Conservation (phyloP, 2,888 invertebrate genomes). For the Synanthedon vespiformis region DNA sequence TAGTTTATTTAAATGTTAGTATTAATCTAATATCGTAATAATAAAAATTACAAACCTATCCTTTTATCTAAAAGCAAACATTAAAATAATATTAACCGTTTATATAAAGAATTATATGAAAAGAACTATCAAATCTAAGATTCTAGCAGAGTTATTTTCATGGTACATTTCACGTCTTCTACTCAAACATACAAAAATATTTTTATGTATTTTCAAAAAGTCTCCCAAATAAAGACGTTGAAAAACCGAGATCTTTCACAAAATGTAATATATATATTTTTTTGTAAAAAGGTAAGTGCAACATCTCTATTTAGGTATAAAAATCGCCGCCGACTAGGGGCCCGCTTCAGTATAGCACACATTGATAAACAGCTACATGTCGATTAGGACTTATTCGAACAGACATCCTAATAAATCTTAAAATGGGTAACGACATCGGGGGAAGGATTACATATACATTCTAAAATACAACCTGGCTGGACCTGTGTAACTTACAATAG, state of each 20-base stretch:
- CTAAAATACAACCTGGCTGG: constrained; percentile 66
- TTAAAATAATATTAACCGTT: constrained; percentile 63
- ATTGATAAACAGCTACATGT: constrained; percentile 53
- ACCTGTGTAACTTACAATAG: constrained; percentile 40
- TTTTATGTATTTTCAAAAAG: constrained; percentile 61
- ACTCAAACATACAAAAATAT: constrained; percentile 68
- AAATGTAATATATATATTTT: too few species aligned
- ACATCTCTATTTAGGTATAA: constrained; percentile 41
- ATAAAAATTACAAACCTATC: constrained; percentile 66
- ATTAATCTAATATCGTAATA: constrained; percentile 63
- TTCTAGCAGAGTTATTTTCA: constrained; percentile 58
- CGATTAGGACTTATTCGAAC: constrained; percentile 38
- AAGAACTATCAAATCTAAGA: constrained; percentile 65
- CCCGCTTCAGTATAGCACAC: constrained; percentile 45
- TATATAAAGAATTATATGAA: constrained; percentile 24
- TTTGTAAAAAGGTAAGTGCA: constrained; percentile 4
- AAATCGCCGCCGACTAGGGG: constrained; percentile 33
- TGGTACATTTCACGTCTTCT: constrained; percentile 52
- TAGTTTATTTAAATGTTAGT: constrained; percentile 63
- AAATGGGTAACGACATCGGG: constrained; percentile 55
- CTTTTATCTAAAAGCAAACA: constrained; percentile 62
- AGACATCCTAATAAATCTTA: constrained; percentile 45
- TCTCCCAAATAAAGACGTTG: constrained; percentile 35
- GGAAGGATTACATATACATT: constrained; percentile 45
- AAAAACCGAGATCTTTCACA: neutral